Evolutionary conservation across 2,888 invertebrate species (phyloP).

Genomic region (Allolobophora icterica): DNA sequence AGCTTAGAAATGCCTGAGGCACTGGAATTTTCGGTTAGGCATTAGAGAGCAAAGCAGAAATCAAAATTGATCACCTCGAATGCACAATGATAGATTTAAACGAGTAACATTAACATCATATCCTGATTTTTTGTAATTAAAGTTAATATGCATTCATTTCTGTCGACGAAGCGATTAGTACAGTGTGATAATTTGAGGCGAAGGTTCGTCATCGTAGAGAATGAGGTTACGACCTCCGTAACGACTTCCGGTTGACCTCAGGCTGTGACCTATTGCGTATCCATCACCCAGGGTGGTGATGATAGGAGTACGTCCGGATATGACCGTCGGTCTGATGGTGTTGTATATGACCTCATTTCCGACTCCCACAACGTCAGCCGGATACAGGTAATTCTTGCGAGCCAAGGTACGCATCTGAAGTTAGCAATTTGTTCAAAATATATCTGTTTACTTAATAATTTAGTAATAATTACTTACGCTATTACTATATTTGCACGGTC

Average conservation of each 20-base stretch:
- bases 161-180: neutral
- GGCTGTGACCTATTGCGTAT: neutral
- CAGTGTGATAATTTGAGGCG: neutral
- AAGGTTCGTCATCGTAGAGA: neutral
- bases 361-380: neutral
- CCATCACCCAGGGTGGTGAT: slow-evolving; percentile 20
- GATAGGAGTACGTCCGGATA: neutral
- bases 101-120: too few species aligned
- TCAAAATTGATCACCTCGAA: too few species aligned
- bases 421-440: neutral
- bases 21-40: neutral
- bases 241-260: neutral
- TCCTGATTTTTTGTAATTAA: too few species aligned
- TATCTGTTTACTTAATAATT: too few species aligned
- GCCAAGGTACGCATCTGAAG: neutral
- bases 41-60: neutral
- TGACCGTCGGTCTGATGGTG: neutral
- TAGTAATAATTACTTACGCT: too few species aligned
- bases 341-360: neutral
- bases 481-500: too few species aligned
- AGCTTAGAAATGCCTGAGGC: neutral
- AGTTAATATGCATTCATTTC: neutral
- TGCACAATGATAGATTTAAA: too few species aligned
- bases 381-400: slow-evolving; percentile 14
- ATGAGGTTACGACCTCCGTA: neutral